phyloP scores from a whole-genome alignment of 2,888 invertebrate genomes.

The Thyatira batis region DNA sequence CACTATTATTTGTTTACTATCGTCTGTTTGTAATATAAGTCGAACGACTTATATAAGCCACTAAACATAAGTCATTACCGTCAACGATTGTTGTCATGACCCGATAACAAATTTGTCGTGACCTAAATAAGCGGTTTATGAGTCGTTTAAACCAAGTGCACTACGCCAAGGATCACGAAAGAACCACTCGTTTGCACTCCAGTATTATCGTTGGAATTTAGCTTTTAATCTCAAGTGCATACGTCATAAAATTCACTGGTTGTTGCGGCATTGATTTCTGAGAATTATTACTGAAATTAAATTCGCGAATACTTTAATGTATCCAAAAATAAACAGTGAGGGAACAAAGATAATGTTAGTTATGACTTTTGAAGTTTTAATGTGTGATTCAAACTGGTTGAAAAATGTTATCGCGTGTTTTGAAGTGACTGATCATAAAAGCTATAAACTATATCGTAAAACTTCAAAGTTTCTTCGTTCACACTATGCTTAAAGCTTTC shows the following conservation, averaged over 20 bases:
- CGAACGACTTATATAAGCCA: neutral
- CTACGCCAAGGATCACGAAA: neutral
- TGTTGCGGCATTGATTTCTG: neutral
- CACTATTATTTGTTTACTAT: no score
- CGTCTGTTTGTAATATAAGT: no score
- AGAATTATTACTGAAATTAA: neutral
- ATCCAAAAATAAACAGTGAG: neutral
- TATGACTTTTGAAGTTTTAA: no score
- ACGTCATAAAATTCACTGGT: neutral
- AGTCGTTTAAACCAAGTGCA: conserved; percentile 9
- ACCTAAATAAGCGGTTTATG: conserved; percentile 28
- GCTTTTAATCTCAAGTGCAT: neutral
- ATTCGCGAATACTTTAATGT: neutral
- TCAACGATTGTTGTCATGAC: conserved; percentile 26
- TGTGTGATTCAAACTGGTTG: no score
- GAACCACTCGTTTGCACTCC: neutral
- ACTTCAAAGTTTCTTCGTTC: no score
- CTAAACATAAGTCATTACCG: conserved; percentile 10
- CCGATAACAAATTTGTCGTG: conserved; percentile 28
- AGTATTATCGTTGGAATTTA: neutral
- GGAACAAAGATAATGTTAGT: neutral
- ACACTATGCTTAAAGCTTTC: no score
- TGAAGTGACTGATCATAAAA: neutral
- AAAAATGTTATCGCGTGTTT: no score
- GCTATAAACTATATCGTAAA: no score